Conservation (phyloP, 1,140 invertebrate species). For the Orussus abietinus region DNA sequence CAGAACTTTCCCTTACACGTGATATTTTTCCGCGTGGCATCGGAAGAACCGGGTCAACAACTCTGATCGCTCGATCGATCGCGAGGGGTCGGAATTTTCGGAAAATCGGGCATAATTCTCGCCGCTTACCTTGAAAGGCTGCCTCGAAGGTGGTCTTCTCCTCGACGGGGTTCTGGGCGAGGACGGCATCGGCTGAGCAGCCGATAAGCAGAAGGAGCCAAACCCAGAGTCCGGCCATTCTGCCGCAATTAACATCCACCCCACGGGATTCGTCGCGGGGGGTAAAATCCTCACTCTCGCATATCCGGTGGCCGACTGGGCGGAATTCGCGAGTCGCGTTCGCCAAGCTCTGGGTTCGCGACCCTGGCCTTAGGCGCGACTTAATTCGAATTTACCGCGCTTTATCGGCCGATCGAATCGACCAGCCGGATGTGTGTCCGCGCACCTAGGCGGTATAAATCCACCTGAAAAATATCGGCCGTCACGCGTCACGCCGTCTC, state of each 20-base stretch:
- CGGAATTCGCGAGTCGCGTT: not conserved
- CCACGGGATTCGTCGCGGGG: slow-evolving; percentile 8
- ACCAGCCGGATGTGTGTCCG: no score
- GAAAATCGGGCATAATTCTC: not conserved
- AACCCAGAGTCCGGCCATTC: slow-evolving; percentile 25
- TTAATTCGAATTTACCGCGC: no score
- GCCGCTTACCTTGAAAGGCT: slow-evolving; percentile 59
- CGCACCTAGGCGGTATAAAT: no score
- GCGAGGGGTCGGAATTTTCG: no score
- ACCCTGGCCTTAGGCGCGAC: no score
- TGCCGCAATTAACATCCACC: slow-evolving; percentile 28
- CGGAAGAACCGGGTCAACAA: no score
- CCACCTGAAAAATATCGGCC: no score
- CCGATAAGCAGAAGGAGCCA: slow-evolving; percentile 16
- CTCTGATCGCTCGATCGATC: no score
- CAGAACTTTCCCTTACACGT: no score
- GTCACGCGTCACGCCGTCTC: no score
- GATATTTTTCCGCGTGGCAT: no score
- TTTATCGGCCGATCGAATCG: no score
- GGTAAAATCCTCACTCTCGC: slow-evolving; percentile 24
- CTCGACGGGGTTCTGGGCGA: slow-evolving; percentile 41
- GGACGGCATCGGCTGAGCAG: slow-evolving; percentile 24
- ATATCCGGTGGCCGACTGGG: slow-evolving; percentile 10
- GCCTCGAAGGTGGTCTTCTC: slow-evolving; percentile 55
- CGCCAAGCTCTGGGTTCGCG: not conserved